These are phyloP conservation scores for Lycocorax pyrrhopterus DNA, from an alignment of 2,113 vertebrate genomes.

Conservation along the genomic window DNA sequence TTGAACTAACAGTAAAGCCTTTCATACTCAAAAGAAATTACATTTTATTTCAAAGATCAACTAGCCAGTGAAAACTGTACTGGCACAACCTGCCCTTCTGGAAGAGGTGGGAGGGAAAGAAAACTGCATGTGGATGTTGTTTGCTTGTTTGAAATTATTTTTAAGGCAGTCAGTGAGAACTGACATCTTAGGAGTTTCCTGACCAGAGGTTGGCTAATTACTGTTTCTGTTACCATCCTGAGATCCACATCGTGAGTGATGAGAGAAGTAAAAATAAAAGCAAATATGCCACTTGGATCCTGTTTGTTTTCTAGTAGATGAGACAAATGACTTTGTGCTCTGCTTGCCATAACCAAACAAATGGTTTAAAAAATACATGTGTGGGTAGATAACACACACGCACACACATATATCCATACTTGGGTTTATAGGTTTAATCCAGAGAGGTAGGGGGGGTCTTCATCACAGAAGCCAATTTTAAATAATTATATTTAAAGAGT, in stretches of 20 bases:
- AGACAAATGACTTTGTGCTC: background rate
- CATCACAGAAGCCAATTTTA: background rate
- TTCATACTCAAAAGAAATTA: background rate
- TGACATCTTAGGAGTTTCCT: background rate
- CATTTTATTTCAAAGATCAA: background rate
- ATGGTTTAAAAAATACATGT: background rate
- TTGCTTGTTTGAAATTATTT: background rate
- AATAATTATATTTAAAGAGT: conserved; percentile 48
- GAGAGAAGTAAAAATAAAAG: background rate
- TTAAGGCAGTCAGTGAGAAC: background rate
- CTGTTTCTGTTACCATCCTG: background rate
- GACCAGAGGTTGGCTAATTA: background rate
- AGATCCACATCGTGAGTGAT: background rate
- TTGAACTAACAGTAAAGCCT: background rate
- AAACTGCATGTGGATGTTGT: background rate
- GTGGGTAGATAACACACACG: background rate
- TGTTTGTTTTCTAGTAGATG: background rate
- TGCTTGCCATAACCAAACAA: background rate
- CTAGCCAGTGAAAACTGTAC: background rate
- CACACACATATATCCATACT: background rate
- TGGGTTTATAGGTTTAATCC: background rate
- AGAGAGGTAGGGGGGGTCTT: background rate
- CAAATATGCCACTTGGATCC: background rate
- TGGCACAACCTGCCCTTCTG: background rate
- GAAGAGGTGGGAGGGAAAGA: background rate